Evolutionary conservation across 2,888 invertebrate genomes (phyloP).

Genomic region (Agrochola macilenta): DNA sequence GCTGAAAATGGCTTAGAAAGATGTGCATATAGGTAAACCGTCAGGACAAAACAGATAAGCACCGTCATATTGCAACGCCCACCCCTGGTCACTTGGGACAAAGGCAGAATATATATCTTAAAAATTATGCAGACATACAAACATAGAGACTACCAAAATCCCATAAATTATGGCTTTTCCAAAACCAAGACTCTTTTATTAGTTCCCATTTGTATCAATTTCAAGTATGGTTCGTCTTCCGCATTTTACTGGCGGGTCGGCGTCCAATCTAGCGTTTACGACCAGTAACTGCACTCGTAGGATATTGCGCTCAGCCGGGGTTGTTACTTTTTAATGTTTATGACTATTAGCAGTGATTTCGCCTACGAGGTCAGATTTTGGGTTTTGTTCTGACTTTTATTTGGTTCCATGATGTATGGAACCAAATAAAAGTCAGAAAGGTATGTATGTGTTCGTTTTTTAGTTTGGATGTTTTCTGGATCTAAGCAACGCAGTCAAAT

Average conservation of each 20-base stretch:
- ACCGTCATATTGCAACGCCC: no score
- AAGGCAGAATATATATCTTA: no score
- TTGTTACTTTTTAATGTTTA: conserved; percentile 48
- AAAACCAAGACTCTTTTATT: conserved; percentile 10
- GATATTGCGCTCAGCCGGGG: conserved; percentile 13
- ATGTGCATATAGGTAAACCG: no score
- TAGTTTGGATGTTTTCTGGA: background rate
- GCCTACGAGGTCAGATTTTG: conserved; percentile 30
- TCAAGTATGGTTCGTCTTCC: conserved; percentile 1
- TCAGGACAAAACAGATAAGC: no score
- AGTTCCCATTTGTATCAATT: conserved; percentile 20
- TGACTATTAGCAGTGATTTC: conserved; percentile 32
- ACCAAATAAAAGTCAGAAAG: no score
- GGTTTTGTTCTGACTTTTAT: background rate
- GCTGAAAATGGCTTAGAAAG: no score
- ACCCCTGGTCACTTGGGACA: no score
- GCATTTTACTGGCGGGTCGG: conserved; percentile 27
- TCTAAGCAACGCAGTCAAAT: no score
- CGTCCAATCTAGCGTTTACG: conserved; percentile 44
- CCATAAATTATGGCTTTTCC: background rate
- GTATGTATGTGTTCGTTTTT: background rate
- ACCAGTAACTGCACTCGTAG: conserved; percentile 32
- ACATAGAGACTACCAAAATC: background rate
- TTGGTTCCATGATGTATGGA: background rate
- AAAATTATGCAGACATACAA: background rate